These are phyloP conservation scores for Hirtodrosophila duncani DNA, from an alignment of 2,888 invertebrate species.

Conservation along the genomic window DNA sequence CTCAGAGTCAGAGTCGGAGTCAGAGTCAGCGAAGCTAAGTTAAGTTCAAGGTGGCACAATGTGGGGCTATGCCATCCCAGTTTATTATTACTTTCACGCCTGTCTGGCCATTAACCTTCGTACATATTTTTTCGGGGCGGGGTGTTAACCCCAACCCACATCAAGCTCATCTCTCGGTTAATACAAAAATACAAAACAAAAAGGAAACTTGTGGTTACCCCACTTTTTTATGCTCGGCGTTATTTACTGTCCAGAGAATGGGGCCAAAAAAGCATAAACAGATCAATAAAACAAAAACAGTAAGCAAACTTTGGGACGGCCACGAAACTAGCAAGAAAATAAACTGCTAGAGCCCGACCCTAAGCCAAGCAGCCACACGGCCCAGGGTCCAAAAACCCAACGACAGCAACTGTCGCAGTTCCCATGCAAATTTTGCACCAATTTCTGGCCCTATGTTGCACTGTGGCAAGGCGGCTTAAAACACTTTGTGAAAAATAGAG, in stretches of 20 bases:
- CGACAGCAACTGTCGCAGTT: conserved; percentile 59
- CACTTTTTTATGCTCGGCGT: conserved; percentile 18
- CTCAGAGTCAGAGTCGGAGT: too few species aligned
- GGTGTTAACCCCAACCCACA: conserved; percentile 25
- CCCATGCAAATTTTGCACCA: conserved; percentile 61
- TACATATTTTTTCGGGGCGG: conserved; percentile 9
- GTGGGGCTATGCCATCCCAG: conserved; percentile 9
- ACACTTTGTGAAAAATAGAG: too few species aligned
- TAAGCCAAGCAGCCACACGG: conserved; percentile 16
- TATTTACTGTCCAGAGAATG: conserved; percentile 14
- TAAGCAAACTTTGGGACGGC: conserved; percentile 16
- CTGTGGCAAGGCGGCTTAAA: too few species aligned
- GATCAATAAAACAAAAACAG: conserved; percentile 57
- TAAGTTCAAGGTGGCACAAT: background rate
- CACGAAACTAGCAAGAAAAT: conserved; percentile 37
- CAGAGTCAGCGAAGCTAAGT: background rate
- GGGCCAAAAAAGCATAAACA: conserved; percentile 50
- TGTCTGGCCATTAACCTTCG: conserved; percentile 42
- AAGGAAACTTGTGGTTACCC: conserved; percentile 21
- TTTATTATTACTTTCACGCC: conserved; percentile 62
- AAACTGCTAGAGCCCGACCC: conserved; percentile 28
- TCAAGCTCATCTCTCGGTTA: too few species aligned
- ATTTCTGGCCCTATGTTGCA: too few species aligned
- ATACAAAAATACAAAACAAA: too few species aligned
- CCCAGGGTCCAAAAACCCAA: conserved; percentile 16